phyloP scores from a whole-genome alignment of 2,113 vertebrate genomes.

The Centropus unirufus region DNA sequence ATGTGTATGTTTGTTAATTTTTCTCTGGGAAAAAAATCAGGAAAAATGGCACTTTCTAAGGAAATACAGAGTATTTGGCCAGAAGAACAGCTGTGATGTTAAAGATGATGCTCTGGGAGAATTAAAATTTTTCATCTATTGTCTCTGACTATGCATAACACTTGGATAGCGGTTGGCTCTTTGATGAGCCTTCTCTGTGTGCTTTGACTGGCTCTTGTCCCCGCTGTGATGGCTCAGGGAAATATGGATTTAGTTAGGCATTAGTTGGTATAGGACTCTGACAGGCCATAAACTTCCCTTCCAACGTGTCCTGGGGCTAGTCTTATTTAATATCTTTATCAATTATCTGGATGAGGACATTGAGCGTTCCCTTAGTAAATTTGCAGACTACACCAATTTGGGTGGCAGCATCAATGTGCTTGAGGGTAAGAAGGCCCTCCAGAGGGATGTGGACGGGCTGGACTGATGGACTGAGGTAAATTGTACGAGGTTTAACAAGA shows the following conservation, averaged over 20 bases:
- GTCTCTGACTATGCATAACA: not conserved
- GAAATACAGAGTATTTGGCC: rapidly evolving
- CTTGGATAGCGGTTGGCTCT: not conserved
- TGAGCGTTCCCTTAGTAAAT: no score
- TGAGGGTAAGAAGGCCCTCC: no score
- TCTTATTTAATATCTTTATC: no score
- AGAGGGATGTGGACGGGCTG: no score
- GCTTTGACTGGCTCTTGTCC: not conserved
- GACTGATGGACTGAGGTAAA: no score
- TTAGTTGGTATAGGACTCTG: no score
- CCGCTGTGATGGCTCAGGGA: not conserved
- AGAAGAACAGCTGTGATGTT: not conserved
- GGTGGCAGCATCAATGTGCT: no score
- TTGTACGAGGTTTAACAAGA: no score
- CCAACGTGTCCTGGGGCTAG: rapidly evolving
- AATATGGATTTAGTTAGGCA: rapidly evolving
- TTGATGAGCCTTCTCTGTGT: not conserved
- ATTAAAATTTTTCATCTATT: not conserved
- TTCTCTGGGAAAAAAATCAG: not conserved
- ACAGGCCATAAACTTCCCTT: not conserved
- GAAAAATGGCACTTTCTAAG: not conserved
- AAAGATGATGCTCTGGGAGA: not conserved
- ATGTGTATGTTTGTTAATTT: not conserved
- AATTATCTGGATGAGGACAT: no score
- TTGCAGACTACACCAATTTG: no score